Percentiles rank a stretch among this genome's conserved stretches.
phyloP scores from a whole-genome alignment of 2,113 vertebrate species.

The Leiothrix lutea region DNA sequence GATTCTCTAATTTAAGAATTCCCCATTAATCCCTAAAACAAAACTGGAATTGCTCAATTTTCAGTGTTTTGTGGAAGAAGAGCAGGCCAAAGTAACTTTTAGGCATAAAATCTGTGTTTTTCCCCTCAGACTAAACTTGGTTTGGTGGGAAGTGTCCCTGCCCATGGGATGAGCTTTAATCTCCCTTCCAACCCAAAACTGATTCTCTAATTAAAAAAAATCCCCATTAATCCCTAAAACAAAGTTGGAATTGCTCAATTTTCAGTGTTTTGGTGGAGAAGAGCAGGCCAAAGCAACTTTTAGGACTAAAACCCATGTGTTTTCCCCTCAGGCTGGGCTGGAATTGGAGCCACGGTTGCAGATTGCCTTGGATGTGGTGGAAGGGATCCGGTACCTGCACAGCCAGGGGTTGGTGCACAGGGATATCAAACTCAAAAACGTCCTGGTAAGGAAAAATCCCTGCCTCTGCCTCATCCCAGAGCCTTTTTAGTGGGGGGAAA shows the following conservation, averaged over 20 bases:
- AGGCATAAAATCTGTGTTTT: background rate
- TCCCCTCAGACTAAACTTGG: slow-evolving; percentile 44
- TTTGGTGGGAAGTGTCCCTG: too few species aligned
- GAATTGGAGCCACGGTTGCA: slow-evolving; percentile 85
- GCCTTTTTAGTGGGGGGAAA: background rate
- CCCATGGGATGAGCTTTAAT: background rate
- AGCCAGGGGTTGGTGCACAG: slow-evolving; percentile 93
- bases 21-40: too few species aligned
- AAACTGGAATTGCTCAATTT: too few species aligned
- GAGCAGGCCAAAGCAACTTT: background rate
- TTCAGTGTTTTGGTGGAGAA: background rate
- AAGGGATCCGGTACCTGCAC: slow-evolving; percentile 95
- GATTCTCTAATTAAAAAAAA: background rate
- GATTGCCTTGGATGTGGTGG: slow-evolving; percentile 95
- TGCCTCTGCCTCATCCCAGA: background rate
- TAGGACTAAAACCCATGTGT: background rate
- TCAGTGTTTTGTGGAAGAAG: too few species aligned
- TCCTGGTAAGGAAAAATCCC: slow-evolving; percentile 83
- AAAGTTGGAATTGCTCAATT: background rate
- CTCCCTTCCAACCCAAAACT: background rate
- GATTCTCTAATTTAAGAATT: too few species aligned
- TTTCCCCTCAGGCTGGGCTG: slow-evolving; percentile 80
- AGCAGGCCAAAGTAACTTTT: too few species aligned
- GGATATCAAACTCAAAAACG: slow-evolving; percentile 98
- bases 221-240: background rate